Conservation (phyloP, 2,113 vertebrate species). For the Cebus imitator region DNA sequence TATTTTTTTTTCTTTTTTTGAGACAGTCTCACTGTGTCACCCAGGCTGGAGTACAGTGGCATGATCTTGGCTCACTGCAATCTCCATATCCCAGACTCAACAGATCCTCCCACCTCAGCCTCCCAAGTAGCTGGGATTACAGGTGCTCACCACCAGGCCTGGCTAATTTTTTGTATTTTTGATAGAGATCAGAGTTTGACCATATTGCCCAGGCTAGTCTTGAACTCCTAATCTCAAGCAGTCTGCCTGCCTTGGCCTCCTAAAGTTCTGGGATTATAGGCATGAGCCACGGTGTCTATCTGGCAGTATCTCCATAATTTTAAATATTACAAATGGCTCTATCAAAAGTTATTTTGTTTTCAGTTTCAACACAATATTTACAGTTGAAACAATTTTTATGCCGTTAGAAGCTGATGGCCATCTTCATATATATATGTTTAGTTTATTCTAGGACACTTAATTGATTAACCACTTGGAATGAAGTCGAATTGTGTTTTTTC, state of each 20-base stretch:
- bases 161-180: neutral
- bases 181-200: neutral
- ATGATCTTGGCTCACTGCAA: neutral
- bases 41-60: neutral
- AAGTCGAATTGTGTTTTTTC: neutral
- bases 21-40: neutral
- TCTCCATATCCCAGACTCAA: neutral
- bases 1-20: neutral
- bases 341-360: neutral
- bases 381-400: neutral
- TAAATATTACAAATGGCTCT: neutral
- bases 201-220: neutral
- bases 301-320: neutral
- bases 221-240: neutral
- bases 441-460: neutral
- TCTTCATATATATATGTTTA: neutral
- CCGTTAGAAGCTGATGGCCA: neutral
- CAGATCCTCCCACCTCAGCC: neutral
- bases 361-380: conserved; percentile 33
- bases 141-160: neutral
- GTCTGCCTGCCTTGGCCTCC: neutral
- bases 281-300: neutral
- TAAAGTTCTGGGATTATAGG: neutral
- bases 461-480: neutral
- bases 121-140: neutral